Base-by-base conservation (phyloP, 2,797 vertebrate genomes). In the Syngnathus acus region DNA sequence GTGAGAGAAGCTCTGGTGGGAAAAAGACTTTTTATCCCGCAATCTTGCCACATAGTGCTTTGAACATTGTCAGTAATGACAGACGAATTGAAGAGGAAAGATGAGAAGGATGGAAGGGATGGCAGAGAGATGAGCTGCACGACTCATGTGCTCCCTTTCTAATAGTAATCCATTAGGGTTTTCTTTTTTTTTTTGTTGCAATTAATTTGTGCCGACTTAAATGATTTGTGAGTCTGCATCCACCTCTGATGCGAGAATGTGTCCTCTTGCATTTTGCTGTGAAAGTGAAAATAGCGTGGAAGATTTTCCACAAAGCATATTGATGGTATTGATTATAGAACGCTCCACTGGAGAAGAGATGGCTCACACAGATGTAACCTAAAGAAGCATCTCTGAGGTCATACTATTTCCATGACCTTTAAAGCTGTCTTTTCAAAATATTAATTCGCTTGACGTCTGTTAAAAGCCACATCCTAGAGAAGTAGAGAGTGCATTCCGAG, bases 271-370 rank as follows among this genome's bases (percentile, higher is more conserved):
- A 63, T 62, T 61, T 63, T 55, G 63, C 65, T 39, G 37, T 75
- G 72, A 72, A 74, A 62, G 72, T 62, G 14, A 64, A 74, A 69
- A 66, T 53, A 68, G 37, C 40, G 64, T 32, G 8, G 59, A 73
- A 70, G 53, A 65, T 26, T 62, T 54, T 68, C 61, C 64, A 65
- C 62, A 70, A 59, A 65, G 47, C 59, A 42, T 75, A 88, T 83
- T 72, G 84, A 90, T 78, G 71, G 61, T 74, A 87, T 88, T 86
- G 83, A 89, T 88, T 86, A 75, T 78, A 70, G 73, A 40, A 71
- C 39, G 68, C 71, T 78, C 81, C 78, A 65, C 72, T 78, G 79
- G 74, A 78, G 66, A 72, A 66, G 64, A 81, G 78, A 78, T 72
- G 76, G 79, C 73, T 85, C 72, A 73, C 71, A 65, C 47, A 65